These are phyloP conservation scores for Epinephelus coioides DNA, from an alignment of 2,797 vertebrate species.

Conservation along the genomic window DNA sequence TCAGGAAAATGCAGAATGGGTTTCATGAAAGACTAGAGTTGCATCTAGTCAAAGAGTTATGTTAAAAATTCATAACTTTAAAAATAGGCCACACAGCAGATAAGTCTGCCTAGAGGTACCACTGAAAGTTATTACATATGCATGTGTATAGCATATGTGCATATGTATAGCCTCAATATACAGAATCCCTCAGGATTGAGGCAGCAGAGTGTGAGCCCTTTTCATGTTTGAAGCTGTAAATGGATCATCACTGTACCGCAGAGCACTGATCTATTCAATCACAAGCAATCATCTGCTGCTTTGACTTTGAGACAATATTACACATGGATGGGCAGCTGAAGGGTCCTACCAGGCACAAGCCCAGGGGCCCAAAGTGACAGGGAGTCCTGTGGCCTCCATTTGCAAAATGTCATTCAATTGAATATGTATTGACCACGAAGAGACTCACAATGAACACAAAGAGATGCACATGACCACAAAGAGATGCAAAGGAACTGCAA, in stretches of 20 bases:
- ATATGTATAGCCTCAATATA: neutral
- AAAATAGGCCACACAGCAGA: conserved; percentile 35
- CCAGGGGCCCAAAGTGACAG: too few relatives aligned
- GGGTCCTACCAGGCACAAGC: too few relatives aligned
- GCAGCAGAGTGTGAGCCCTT: neutral
- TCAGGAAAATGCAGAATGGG: neutral
- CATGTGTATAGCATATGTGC: neutral
- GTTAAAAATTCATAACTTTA: conserved; percentile 56
- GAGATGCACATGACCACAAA: too few relatives aligned
- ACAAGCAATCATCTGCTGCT: neutral
- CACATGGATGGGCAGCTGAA: too few relatives aligned
- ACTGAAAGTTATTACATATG: neutral
- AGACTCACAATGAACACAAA: too few relatives aligned
- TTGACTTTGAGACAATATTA: neutral
- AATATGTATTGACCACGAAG: too few relatives aligned
- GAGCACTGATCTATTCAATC: neutral
- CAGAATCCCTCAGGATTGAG: neutral
- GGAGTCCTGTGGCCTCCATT: too few relatives aligned
- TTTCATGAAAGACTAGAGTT: conserved; percentile 16
- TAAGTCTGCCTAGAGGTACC: neutral
- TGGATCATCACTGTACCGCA: conserved; percentile 16
- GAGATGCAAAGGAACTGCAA: too few relatives aligned
- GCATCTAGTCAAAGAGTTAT: neutral
- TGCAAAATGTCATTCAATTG: too few relatives aligned
- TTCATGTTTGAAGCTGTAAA: neutral